Percentiles rank a stretch among this genome's conserved stretches.
Evolutionary conservation across 2,888 invertebrate species (phyloP).

Genomic region (Ariolimax columbianus): DNA sequence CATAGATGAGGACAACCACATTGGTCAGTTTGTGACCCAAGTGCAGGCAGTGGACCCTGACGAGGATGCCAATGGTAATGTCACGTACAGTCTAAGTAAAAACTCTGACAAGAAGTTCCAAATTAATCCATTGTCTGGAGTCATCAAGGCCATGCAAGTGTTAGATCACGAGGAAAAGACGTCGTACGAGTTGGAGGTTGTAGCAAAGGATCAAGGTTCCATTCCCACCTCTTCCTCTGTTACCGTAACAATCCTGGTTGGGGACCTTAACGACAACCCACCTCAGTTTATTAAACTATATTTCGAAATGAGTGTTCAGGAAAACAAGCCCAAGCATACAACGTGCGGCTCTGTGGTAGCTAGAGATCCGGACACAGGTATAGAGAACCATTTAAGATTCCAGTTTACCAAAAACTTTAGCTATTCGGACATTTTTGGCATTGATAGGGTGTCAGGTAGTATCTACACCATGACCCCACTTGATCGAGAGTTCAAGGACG

Average conservation of each 20-base stretch:
- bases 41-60: conserved; percentile 63
- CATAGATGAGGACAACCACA: conserved; percentile 57
- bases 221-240: conserved; percentile 88
- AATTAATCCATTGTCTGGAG: conserved; percentile 59
- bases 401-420: conserved; percentile 46
- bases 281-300: conserved; percentile 53
- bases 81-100: conserved; percentile 55
- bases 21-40: conserved; percentile 55
- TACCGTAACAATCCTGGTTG: conserved; percentile 93
- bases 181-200: conserved; percentile 90
- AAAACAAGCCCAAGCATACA: conserved; percentile 50
- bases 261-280: conserved; percentile 91
- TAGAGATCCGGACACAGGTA: conserved; percentile 52
- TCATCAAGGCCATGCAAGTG: conserved; percentile 57
- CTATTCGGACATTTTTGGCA: conserved; percentile 45
- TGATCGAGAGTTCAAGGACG: conserved; percentile 51
- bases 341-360: conserved; percentile 55
- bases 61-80: conserved; percentile 57
- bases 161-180: conserved; percentile 80
- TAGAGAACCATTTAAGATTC: conserved; percentile 47
- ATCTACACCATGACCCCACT: conserved; percentile 52
- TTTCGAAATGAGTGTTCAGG: conserved; percentile 54
- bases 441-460: conserved; percentile 55
- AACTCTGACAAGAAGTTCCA: conserved; percentile 55
- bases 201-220: conserved; percentile 87